Base-by-base conservation (phyloP, 1,140 invertebrate genomes). In the Hypsibius dujardini region DNA sequence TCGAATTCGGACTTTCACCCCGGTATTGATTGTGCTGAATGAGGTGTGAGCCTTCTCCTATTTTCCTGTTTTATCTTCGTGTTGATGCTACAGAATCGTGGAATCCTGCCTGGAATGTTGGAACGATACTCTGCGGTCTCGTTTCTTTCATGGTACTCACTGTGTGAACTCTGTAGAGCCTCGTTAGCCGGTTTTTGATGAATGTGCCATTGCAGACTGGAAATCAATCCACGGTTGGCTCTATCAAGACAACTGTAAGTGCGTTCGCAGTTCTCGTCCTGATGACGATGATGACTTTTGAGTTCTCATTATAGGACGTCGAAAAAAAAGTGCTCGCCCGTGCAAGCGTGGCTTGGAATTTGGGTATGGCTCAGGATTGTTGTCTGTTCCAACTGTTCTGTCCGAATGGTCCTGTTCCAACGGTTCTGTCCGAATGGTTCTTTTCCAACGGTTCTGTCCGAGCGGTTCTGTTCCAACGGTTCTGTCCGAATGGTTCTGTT, bases 61-160 rank as follows among this genome's bases (percentile, higher is more conserved):
- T 28, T 28, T 28, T 28, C 28, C 28, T 0, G 28, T 28, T 28
- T 28, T 28, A 28, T 28, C 28, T 28, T 28, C 28, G 28, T 28
- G 28, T 56, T n/a, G 50, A n/a, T 7, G 7, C n/a, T 56, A 56
- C n/a, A 45, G 62, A 67, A 67, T 67, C 62, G 42, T 67, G 62
- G 62, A 67, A 67, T 42, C 62, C 62, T 12, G 62, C 62, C 12
- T 67, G 62, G 62, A 67, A 67, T 67, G 62, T 67, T 12, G 62
- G 62, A 12, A 67, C 62, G 42, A 67, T 67, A 15, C 62, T 67
- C 3, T 67, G 62, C 42, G 62, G 62, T 7, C 45, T 67, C 3
- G 62, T 67, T 42, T 15, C 12, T 45, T 67, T 67, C 45, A 67
- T 67, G 62, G 62, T 67, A 67, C 12, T 12, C 12, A 15, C 12